Evolutionary conservation across 2,113 vertebrate species (phyloP).

Genomic region (Naja naja): DNA sequence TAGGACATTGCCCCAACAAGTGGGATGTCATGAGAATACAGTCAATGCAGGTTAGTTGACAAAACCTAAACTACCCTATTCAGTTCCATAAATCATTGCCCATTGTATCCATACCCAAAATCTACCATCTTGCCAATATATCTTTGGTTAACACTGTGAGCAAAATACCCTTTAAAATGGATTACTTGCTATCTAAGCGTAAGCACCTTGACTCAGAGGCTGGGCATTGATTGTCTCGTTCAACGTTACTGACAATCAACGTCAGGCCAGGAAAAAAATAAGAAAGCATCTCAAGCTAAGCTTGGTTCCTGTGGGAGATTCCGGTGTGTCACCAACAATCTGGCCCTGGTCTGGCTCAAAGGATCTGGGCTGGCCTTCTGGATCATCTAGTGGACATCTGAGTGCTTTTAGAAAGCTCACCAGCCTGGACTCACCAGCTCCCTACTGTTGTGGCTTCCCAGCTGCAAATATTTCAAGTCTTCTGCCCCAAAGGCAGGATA

Average conservation of each 20-base stretch:
- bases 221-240: neutral
- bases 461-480: neutral
- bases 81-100: neutral
- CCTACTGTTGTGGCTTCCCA: neutral
- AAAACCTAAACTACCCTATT: neutral
- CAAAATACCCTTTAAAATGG: neutral
- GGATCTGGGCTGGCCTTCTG: neutral
- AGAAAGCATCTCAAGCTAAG: neutral
- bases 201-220: neutral
- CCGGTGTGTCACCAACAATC: neutral
- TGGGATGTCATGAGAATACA: neutral
- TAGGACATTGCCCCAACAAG: neutral
- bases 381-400: neutral
- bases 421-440: no score
- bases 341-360: neutral
- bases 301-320: neutral
- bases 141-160: neutral
- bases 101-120: neutral
- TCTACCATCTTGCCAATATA: neutral
- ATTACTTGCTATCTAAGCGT: neutral
- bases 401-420: neutral
- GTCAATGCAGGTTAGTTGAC: neutral
- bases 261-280: no score
- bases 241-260: neutral
- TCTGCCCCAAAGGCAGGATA: neutral